phyloP scores from a whole-genome alignment of 2,113 vertebrate genomes.

The Triplophysa siluroides region DNA sequence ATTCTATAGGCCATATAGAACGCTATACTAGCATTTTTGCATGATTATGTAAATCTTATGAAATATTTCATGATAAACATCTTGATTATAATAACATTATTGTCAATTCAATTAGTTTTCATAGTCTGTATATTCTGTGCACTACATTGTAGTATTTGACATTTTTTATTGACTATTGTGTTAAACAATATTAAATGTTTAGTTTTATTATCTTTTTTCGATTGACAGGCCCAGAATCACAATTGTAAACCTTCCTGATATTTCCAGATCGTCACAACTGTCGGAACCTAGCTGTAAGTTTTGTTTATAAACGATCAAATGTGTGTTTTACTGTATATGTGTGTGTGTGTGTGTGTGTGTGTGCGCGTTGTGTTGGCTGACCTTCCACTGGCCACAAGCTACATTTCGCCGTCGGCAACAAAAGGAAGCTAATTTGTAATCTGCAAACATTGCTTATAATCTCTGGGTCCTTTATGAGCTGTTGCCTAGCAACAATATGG shows the following conservation, averaged over 20 bases:
- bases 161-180: no score
- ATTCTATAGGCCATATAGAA: no score
- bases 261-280: not conserved
- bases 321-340: not conserved
- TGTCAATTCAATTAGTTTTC: no score
- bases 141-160: no score
- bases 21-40: no score
- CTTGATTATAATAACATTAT: no score
- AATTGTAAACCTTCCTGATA: not conserved
- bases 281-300: not conserved
- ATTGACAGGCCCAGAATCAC: no score
- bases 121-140: no score
- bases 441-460: constrained; percentile 56
- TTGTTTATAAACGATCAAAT: not conserved
- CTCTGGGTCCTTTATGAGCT: constrained; percentile 49
- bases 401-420: constrained; percentile 42
- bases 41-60: no score
- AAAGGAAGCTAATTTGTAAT: constrained; percentile 53
- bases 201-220: no score
- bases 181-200: no score
- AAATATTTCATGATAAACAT: no score
- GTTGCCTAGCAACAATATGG: constrained; percentile 55
- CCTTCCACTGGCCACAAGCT: constrained; percentile 21
- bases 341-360: not conserved
- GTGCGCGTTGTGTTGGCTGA: constrained; percentile 16